Conservation (phyloP, 1,140 invertebrate genomes). For the Drosophila novamexicana region DNA sequence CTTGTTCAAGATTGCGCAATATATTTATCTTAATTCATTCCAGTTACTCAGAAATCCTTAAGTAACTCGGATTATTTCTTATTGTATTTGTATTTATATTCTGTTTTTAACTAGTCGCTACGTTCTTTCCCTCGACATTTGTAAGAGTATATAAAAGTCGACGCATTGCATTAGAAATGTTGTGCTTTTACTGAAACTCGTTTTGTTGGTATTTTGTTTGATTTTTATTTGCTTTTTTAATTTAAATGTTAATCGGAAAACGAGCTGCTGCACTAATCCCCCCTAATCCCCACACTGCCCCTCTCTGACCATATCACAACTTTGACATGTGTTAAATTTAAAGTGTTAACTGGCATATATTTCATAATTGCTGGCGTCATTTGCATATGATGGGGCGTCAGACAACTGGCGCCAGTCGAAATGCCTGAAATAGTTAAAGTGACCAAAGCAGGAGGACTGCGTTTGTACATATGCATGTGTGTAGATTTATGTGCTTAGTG, state of each 20-base stretch:
- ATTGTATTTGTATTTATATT: no score
- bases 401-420: conserved; percentile 53
- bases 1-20: no score
- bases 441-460: background rate
- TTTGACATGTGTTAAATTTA: conserved; percentile 27
- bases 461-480: background rate
- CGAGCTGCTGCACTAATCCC: no score
- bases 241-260: conserved; percentile 69
- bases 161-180: no score
- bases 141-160: background rate
- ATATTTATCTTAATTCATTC: no score
- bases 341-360: conserved; percentile 61
- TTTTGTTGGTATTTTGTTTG: conserved; percentile 18
- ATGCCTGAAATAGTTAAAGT: conserved; percentile 63
- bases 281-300: background rate
- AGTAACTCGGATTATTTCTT: background rate
- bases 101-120: no score
- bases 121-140: background rate
- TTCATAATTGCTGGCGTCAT: conserved; percentile 62
- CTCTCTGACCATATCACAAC: background rate
- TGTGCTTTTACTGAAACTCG: conserved; percentile 17
- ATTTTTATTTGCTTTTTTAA: conserved; percentile 58
- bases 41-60: no score
- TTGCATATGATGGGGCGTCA: conserved; percentile 56
- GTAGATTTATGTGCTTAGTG: background rate